Evolutionary conservation across 2,888 invertebrate genomes (phyloP).

Genomic region (Rotaria sp.): DNA sequence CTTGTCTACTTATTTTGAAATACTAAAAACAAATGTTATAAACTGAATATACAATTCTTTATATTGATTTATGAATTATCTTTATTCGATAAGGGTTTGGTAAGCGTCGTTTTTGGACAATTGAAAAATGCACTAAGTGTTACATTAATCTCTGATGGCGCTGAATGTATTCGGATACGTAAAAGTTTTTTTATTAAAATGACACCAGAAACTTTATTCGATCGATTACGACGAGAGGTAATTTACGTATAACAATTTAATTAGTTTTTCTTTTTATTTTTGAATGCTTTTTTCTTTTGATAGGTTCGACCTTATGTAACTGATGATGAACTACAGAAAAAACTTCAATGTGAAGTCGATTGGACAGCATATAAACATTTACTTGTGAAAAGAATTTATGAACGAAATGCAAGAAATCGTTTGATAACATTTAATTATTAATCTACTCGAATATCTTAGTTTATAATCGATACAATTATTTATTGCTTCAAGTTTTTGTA

Average conservation of each 20-base stretch:
- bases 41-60: too few relatives aligned
- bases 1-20: too few relatives aligned
- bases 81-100: constrained; percentile 45
- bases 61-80: too few relatives aligned
- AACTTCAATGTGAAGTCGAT: background rate
- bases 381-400: background rate
- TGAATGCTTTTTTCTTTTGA: background rate
- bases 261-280: background rate
- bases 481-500: too few relatives aligned
- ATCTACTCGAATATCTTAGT: background rate
- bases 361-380: constrained; percentile 19
- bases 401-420: background rate
- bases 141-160: constrained; percentile 52
- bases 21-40: too few relatives aligned
- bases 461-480: too few relatives aligned
- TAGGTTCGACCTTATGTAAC: background rate
- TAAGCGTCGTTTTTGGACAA: constrained; percentile 44
- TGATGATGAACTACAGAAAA: constrained; percentile 9
- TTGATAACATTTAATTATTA: background rate
- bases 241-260: background rate
- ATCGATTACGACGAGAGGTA: constrained; percentile 8
- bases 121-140: constrained; percentile 45
- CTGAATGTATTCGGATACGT: constrained; percentile 52
- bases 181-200: constrained; percentile 51
- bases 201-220: constrained; percentile 33